Percentiles rank a stretch among this genome's conserved stretches.
phyloP scores from a whole-genome alignment of 2,797 vertebrate genomes.

The Notolabrus celidotus region DNA sequence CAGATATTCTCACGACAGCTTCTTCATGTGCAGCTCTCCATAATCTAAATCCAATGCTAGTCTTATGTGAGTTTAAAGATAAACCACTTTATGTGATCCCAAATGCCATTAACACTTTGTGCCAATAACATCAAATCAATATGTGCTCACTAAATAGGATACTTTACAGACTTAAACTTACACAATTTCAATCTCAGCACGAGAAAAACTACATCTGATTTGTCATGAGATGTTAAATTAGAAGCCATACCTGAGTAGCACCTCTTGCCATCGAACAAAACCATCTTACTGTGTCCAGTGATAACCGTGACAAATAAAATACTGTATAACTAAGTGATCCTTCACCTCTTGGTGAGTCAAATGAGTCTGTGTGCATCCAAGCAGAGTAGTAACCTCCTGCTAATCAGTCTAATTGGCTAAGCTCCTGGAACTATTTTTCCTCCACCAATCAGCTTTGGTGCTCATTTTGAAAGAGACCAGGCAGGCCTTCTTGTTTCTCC shows the following conservation, averaged over 20 bases:
- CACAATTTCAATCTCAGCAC: background rate
- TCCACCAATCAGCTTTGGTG: slow-evolving; percentile 77
- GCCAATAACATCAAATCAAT: background rate
- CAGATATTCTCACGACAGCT: no score
- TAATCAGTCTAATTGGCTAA: slow-evolving; percentile 84
- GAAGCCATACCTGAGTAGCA: slow-evolving; percentile 81
- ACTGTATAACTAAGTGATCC: slow-evolving; percentile 56
- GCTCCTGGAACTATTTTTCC: slow-evolving; percentile 42
- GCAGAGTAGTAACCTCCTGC: slow-evolving; percentile 65
- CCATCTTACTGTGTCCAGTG: slow-evolving; percentile 77
- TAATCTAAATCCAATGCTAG: background rate
- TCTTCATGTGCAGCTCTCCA: background rate
- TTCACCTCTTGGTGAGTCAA: slow-evolving; percentile 59
- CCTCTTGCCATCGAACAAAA: slow-evolving; percentile 82
- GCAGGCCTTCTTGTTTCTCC: background rate
- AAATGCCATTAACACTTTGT: background rate
- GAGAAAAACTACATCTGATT: background rate
- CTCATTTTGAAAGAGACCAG: slow-evolving; percentile 32
- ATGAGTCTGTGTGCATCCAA: slow-evolving; percentile 37
- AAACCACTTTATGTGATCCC: background rate
- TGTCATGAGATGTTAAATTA: background rate
- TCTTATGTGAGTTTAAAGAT: background rate
- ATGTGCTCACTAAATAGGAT: background rate
- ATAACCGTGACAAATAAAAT: slow-evolving; percentile 63
- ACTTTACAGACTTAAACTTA: background rate